Conservation (phyloP, 2,113 vertebrate genomes). For the Sus scrofa region DNA sequence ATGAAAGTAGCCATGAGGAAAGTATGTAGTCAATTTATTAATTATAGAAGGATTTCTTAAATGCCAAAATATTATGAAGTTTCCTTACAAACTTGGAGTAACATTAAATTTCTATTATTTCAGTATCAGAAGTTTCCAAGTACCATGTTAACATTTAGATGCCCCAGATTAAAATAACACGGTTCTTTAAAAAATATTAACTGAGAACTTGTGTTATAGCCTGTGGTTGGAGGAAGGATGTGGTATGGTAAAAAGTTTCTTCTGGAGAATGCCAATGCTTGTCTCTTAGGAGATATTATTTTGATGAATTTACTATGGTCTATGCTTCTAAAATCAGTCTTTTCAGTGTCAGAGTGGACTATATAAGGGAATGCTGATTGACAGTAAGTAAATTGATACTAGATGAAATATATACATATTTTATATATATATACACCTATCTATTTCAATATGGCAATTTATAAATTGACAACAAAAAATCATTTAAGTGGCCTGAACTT, state of each 20-base stretch:
- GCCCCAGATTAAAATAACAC: not conserved
- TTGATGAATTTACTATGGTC: not conserved
- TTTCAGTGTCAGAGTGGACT: not conserved
- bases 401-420: not conserved
- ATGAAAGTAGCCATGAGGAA: constrained; percentile 8
- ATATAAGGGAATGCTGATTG: not conserved
- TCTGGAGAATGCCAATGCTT: not conserved
- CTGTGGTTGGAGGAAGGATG: not conserved
- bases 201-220: not conserved
- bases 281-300: not conserved
- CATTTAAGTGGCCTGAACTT: not conserved
- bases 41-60: constrained; percentile 9
- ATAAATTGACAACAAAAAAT: not conserved
- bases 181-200: not conserved
- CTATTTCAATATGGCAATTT: not conserved
- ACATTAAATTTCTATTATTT: not conserved
- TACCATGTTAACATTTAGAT: not conserved
- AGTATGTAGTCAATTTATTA: not conserved
- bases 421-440: too few relatives aligned
- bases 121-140: not conserved
- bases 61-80: not conserved
- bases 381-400: not conserved
- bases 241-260: not conserved
- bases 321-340: not conserved
- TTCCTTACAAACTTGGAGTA: not conserved